Conservation (phyloP, 1,140 invertebrate species). For the Eriocheir sinensis region DNA sequence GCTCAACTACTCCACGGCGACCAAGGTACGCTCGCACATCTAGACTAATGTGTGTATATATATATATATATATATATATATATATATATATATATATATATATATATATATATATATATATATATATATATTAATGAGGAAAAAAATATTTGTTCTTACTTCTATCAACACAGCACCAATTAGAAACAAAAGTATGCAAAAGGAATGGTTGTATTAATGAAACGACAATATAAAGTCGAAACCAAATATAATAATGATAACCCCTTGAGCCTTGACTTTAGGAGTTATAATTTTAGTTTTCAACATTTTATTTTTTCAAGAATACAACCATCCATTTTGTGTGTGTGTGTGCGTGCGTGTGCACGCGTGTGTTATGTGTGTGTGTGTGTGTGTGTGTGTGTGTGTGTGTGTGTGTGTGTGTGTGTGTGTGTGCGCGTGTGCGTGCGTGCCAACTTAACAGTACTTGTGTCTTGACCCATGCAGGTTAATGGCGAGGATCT, state of each 20-base stretch:
- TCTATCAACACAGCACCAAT: background rate
- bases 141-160: background rate
- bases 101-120: background rate
- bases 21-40: background rate
- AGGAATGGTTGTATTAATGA: too few species aligned
- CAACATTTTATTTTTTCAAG: too few species aligned
- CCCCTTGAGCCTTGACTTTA: too few species aligned
- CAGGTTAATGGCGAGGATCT: background rate
- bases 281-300: too few species aligned
- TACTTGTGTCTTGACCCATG: background rate
- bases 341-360: background rate
- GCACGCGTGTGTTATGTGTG: background rate
- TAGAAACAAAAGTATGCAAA: too few species aligned
- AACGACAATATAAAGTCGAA: too few species aligned
- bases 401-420: background rate
- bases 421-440: background rate
- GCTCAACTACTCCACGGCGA: background rate
- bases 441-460: background rate
- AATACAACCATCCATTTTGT: too few species aligned
- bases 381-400: background rate
- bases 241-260: too few species aligned
- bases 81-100: background rate
- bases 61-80: background rate
- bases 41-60: conserved; percentile 21
- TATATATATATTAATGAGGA: background rate